Evolutionary conservation across 2,113 vertebrate genomes (phyloP).

Genomic region (Caloenas nicobarica): DNA sequence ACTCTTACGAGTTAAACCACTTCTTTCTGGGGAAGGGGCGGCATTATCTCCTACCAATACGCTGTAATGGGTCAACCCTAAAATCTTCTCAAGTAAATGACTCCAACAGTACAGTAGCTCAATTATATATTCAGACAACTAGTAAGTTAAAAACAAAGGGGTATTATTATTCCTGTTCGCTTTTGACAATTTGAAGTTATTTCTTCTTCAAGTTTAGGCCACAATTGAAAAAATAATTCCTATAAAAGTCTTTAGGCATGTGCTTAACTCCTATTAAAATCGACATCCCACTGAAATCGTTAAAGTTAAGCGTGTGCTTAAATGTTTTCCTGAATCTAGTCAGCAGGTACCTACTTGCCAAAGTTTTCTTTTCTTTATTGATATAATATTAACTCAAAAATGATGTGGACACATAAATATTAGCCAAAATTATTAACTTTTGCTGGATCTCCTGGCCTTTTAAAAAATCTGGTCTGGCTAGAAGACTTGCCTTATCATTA

Average conservation of each 20-base stretch:
- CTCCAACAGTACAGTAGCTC: background rate
- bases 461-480: slow-evolving; percentile 35
- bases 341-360: background rate
- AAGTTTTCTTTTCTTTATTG: slow-evolving; percentile 22
- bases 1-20: slow-evolving; percentile 41
- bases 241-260: background rate
- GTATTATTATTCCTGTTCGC: background rate
- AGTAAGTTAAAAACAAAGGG: background rate
- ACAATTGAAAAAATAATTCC: background rate
- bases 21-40: background rate
- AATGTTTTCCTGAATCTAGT: background rate
- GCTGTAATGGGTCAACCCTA: background rate
- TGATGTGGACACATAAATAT: slow-evolving; percentile 26
- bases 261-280: slow-evolving; percentile 27
- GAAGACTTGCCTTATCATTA: slow-evolving; percentile 70
- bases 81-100: background rate
- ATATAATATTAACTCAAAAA: slow-evolving; percentile 23
- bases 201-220: slow-evolving; percentile 16
- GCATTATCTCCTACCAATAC: background rate
- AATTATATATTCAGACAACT: background rate
- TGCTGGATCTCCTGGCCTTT: slow-evolving; percentile 38
- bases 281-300: background rate
- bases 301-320: background rate
- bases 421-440: slow-evolving; percentile 21
- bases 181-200: background rate